Evolutionary conservation across 2,888 invertebrate genomes (phyloP).

Genomic region (Scaptomyza cyrtandrae): DNA sequence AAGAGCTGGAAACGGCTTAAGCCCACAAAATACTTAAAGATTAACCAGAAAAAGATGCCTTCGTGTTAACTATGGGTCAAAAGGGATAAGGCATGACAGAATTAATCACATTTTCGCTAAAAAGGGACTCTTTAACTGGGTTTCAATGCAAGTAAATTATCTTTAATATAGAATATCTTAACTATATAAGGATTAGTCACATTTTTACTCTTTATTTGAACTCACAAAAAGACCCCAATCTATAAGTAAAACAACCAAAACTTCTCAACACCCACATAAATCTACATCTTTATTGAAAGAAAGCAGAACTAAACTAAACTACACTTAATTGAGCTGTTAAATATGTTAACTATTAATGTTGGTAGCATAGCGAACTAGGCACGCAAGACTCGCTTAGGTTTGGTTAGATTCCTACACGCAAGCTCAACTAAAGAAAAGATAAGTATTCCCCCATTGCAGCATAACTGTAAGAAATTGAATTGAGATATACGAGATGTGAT

Average conservation of each 20-base stretch:
- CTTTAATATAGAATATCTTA: too few species aligned
- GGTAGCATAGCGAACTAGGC: slow-evolving; percentile 64
- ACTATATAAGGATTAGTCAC: not conserved
- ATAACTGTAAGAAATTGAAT: slow-evolving; percentile 33
- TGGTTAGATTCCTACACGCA: slow-evolving; percentile 26
- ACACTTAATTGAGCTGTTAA: slow-evolving; percentile 59
- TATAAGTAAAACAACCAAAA: not conserved
- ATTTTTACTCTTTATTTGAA: not conserved
- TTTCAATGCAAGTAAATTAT: not conserved
- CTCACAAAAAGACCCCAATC: not conserved
- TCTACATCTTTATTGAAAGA: not conserved
- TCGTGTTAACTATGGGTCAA: slow-evolving; percentile 3
- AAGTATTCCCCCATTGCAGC: slow-evolving; percentile 48
- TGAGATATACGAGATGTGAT: slow-evolving; percentile 28
- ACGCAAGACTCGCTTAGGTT: slow-evolving; percentile 46
- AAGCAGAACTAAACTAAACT: slow-evolving; percentile 23
- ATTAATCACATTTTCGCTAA: not conserved
- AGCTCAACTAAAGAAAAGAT: slow-evolving; percentile 6
- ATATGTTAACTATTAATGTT: slow-evolving; percentile 41
- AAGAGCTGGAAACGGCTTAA: not conserved
- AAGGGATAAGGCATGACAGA: not conserved
- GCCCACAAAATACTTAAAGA: slow-evolving; percentile 17
- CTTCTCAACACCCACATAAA: not conserved
- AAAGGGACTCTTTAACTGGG: too few species aligned
- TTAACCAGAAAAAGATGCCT: slow-evolving; percentile 12